A percentile compares a stretch with the other conserved stretches of the same genome.
phyloP scores from a whole-genome alignment of 2,113 vertebrate genomes.

The Chlorodrepanis virens region DNA sequence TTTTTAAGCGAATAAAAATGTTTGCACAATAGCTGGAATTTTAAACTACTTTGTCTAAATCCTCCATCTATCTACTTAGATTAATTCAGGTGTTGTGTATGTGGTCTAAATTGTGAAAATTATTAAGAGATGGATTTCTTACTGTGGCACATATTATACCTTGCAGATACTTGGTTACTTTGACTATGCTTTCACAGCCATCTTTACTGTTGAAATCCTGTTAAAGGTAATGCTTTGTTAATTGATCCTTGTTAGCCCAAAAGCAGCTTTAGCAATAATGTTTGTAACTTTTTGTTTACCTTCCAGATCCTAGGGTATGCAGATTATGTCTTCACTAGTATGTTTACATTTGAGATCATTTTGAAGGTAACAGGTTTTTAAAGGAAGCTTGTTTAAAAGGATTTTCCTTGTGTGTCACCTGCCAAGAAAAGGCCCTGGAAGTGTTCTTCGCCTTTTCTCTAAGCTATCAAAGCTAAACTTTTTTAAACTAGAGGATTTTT shows the following conservation, averaged over 20 bases:
- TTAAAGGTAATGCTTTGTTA: slow-evolving; percentile 92
- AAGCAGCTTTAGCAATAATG: slow-evolving; percentile 82
- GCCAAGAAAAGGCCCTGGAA: slow-evolving; percentile 83
- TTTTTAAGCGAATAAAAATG: neutral
- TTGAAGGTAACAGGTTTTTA: slow-evolving; percentile 93
- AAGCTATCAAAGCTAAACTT: slow-evolving; percentile 64
- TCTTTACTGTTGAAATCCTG: slow-evolving; percentile 99
- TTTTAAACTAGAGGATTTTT: slow-evolving; percentile 57
- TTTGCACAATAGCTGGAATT: neutral
- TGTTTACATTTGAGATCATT: slow-evolving; percentile 99
- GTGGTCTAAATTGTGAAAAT: slow-evolving; percentile 10
- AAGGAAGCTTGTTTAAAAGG: slow-evolving; percentile 80
- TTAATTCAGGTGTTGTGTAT: neutral
- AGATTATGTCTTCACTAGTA: slow-evolving; percentile 99
- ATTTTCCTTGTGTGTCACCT: slow-evolving; percentile 87
- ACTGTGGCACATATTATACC: slow-evolving; percentile 79
- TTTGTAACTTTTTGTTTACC: slow-evolving; percentile 87
- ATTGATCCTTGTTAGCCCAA: slow-evolving; percentile 63
- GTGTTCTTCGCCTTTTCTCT: slow-evolving; percentile 80
- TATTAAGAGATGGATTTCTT: slow-evolving; percentile 33
- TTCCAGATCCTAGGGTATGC: slow-evolving; percentile 99
- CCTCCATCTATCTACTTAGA: neutral
- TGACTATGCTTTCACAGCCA: slow-evolving; percentile 99
- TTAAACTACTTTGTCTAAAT: neutral
- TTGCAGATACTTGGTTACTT: slow-evolving; percentile 99